These are phyloP conservation scores for Grammomys dolichurus DNA, from an alignment of 2,113 vertebrate species.

Conservation along the genomic window DNA sequence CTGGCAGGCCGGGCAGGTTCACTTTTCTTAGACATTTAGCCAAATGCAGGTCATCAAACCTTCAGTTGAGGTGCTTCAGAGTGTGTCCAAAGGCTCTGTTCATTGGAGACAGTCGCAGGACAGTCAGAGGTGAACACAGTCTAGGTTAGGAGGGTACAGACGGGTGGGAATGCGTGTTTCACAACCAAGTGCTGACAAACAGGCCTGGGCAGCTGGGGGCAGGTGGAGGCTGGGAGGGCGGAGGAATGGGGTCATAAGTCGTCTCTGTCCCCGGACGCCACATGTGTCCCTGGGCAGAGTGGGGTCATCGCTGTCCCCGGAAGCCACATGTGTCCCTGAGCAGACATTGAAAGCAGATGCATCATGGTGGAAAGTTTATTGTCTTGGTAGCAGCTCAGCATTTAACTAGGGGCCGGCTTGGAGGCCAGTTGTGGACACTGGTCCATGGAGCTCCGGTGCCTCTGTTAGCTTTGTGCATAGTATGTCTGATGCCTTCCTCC, in stretches of 20 bases:
- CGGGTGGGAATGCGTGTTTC: background rate
- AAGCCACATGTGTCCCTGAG: rapidly evolving
- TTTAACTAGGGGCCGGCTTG: background rate
- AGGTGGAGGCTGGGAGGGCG: background rate
- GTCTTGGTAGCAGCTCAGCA: background rate
- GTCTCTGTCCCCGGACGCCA: background rate
- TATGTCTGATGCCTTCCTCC: background rate
- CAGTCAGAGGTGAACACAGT: background rate
- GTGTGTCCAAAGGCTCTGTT: background rate
- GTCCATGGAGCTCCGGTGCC: rapidly evolving
- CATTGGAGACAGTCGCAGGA: background rate
- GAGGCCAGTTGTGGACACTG: background rate
- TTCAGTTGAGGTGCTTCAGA: background rate
- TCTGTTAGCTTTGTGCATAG: background rate
- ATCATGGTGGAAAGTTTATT: background rate
- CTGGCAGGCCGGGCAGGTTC: background rate
- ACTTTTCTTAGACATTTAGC: background rate
- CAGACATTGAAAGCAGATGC: background rate
- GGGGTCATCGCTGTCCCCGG: background rate
- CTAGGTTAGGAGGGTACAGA: background rate
- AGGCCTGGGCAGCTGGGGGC: background rate
- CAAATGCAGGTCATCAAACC: background rate
- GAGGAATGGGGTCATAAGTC: background rate
- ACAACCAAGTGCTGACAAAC: background rate
- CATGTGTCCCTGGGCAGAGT: rapidly evolving